A percentile compares a stretch with the other conserved stretches of the same genome.
Conservation (phyloP, 2,797 vertebrate genomes). For the Danio albolineatus region DNA sequence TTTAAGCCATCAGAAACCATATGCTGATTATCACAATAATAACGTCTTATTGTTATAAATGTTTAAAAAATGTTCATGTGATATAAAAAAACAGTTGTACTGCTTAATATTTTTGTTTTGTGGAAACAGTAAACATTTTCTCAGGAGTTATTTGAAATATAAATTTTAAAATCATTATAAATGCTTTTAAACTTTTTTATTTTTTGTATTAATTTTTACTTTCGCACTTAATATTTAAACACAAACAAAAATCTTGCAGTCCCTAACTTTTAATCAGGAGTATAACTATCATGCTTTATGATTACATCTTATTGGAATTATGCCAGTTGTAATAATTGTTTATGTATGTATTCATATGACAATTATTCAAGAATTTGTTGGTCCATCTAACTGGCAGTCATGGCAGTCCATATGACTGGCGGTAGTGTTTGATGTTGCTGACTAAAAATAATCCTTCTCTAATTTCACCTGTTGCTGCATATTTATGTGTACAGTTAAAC, state of each 20-base stretch:
- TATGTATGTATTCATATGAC: background rate
- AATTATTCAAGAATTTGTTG: background rate
- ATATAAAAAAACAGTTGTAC: background rate
- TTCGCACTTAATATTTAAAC: no score
- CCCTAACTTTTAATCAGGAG: background rate
- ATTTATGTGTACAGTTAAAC: background rate
- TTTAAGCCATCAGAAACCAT: background rate
- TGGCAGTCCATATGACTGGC: no score
- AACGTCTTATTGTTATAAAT: background rate
- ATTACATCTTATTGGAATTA: background rate
- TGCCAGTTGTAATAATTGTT: background rate
- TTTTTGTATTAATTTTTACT: no score
- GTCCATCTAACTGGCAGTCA: background rate
- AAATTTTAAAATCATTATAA: background rate
- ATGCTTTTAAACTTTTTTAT: no score
- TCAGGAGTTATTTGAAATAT: background rate
- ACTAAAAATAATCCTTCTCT: slow-evolving; percentile 47
- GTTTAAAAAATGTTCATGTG: no score
- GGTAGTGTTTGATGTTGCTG: background rate
- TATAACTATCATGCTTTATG: background rate
- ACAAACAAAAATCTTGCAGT: background rate
- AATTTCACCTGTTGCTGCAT: slow-evolving; percentile 28
- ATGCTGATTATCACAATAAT: background rate
- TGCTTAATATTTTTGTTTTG: background rate
- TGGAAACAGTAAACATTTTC: no score